Evolutionary conservation across 2,888 invertebrate species (phyloP).

Genomic region (Diarsia dahlii): DNA sequence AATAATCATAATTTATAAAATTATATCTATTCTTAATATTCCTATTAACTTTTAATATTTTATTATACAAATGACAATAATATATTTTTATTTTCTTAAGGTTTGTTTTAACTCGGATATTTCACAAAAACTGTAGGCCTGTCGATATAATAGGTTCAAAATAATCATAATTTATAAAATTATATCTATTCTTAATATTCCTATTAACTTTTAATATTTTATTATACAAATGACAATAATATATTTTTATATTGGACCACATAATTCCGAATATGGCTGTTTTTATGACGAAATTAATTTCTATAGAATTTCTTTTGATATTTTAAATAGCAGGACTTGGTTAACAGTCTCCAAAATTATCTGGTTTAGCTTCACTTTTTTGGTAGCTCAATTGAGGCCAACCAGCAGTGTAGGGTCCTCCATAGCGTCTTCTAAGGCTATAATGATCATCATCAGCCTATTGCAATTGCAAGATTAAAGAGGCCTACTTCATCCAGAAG

Average conservation of each 20-base stretch:
- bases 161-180: constrained; percentile 27
- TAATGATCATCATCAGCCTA: not conserved
- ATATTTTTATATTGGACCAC: constrained; percentile 20
- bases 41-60: constrained; percentile 20
- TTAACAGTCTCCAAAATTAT: not conserved
- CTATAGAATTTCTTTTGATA: not conserved
- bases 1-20: constrained; percentile 27
- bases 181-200: constrained; percentile 33
- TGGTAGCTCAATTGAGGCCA: not conserved
- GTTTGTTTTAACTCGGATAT: not conserved
- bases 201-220: constrained; percentile 20
- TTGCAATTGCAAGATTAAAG: no score
- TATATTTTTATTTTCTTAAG: not conserved
- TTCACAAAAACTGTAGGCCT: constrained; percentile 6
- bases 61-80: not conserved
- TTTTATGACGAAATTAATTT: constrained; percentile 14
- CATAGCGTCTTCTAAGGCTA: not conserved
- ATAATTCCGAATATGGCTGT: not conserved
- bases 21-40: constrained; percentile 36
- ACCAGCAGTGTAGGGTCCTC: not conserved
- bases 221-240: not conserved
- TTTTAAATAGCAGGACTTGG: not conserved
- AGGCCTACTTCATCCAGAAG: no score
- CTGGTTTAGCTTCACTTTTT: not conserved
- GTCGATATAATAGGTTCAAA: constrained; percentile 5